Conservation (phyloP, 2,113 vertebrate species). For the Phoenicopterus ruber region DNA sequence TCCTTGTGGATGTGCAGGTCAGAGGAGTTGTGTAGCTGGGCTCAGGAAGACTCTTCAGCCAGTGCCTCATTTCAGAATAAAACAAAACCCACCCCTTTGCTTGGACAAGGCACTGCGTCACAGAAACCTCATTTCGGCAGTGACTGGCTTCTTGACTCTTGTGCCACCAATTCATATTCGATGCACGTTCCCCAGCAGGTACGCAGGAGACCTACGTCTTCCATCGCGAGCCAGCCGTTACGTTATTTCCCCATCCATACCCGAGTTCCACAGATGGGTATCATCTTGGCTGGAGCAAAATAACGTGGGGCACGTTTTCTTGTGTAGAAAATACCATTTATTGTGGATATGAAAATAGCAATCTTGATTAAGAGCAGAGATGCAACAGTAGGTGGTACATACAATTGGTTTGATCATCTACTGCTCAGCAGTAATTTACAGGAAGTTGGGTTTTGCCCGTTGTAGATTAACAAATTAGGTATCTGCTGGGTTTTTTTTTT, state of each 20-base stretch:
- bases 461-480: neutral
- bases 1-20: neutral
- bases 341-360: conserved; percentile 72
- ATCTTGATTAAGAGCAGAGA: conserved; percentile 56
- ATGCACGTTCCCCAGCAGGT: neutral
- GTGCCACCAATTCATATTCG: neutral
- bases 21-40: neutral
- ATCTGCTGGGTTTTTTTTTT: conserved; percentile 3
- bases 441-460: neutral
- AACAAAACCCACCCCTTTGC: neutral
- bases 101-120: neutral
- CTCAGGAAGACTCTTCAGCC: neutral
- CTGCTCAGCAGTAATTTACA: conserved; percentile 44
- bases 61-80: neutral
- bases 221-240: neutral
- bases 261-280: neutral
- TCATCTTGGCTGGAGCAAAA: neutral
- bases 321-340: conserved; percentile 66
- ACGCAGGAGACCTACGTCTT: fast-evolving
- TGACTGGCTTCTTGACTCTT: neutral
- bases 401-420: conserved; percentile 13
- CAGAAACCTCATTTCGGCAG: neutral
- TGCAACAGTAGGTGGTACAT: conserved; percentile 9
- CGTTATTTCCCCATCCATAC: neutral
- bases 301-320: neutral